Conservation (phyloP, 2,888 invertebrate genomes). For the Caprella mutica region DNA sequence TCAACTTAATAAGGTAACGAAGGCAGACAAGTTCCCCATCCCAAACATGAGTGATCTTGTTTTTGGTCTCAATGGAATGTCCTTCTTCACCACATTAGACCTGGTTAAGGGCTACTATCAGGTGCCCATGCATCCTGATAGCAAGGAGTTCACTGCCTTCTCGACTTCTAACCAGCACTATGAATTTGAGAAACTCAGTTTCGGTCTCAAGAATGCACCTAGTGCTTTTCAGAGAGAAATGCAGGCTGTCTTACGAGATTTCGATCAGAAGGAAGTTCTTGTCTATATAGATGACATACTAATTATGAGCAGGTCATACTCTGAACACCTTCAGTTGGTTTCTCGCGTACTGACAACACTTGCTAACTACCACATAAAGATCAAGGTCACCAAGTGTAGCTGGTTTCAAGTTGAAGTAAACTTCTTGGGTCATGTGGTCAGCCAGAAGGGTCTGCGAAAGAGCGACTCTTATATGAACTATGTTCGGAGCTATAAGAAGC, state of each 20-base stretch:
- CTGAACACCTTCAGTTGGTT: background rate
- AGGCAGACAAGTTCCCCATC: background rate
- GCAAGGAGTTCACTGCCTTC: background rate
- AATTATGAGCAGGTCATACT: background rate
- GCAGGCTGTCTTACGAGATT: background rate
- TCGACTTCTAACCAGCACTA: background rate
- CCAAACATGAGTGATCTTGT: background rate
- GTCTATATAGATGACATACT: conserved; percentile 3
- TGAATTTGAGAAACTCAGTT: background rate
- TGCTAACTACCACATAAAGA: background rate
- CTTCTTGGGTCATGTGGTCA: background rate
- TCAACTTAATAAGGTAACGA: background rate
- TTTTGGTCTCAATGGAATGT: conserved; percentile 6
- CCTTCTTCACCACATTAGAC: conserved; percentile 3
- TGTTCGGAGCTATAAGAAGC: background rate
- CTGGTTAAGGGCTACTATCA: background rate
- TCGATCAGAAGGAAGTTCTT: background rate
- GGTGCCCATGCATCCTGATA: background rate
- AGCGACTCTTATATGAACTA: background rate
- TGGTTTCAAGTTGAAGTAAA: background rate
- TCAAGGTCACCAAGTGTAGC: background rate
- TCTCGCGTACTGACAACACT: background rate
- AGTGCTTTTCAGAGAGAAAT: background rate
- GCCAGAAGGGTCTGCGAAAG: background rate
- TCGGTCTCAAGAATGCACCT: background rate